Conservation (phyloP, 2,113 vertebrate species). For the Campylomormyrus tamandua region DNA sequence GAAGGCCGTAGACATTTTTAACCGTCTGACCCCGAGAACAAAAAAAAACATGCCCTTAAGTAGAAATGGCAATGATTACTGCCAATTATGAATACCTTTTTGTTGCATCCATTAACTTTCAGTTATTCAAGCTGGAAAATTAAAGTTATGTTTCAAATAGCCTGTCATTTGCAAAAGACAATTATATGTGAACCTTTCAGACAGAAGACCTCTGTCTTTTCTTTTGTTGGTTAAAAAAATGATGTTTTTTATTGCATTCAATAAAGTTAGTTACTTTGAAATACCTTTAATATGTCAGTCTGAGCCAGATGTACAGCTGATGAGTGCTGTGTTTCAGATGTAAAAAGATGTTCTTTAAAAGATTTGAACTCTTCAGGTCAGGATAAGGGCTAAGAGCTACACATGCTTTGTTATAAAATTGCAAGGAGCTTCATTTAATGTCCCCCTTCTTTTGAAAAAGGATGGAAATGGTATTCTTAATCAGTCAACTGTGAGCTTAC, state of each 20-base stretch:
- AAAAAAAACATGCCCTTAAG: slow-evolving; percentile 29
- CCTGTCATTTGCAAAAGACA: slow-evolving; percentile 40
- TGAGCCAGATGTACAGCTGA: not conserved
- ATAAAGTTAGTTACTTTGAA: not conserved
- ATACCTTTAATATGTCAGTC: not conserved
- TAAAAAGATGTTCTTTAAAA: not conserved
- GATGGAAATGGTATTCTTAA: not conserved
- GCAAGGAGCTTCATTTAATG: not conserved
- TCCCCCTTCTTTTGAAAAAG: not conserved
- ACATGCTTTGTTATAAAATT: not conserved
- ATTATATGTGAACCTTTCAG: slow-evolving; percentile 34
- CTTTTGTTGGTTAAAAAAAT: not conserved
- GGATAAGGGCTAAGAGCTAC: not conserved
- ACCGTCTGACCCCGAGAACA: slow-evolving; percentile 45
- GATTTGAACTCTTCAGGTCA: not conserved
- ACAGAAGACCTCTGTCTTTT: slow-evolving; percentile 23
- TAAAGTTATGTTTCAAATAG: slow-evolving; percentile 32
- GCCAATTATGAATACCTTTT: slow-evolving; percentile 50
- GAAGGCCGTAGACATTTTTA: slow-evolving; percentile 46
- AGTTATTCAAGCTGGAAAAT: slow-evolving; percentile 34
- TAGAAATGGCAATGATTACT: slow-evolving; percentile 46
- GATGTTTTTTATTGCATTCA: not conserved
- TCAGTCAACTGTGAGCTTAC: not conserved
- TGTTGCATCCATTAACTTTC: slow-evolving; percentile 41
- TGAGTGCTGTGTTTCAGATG: not conserved